Percentiles rank a stretch among this genome's conserved stretches.
Evolutionary conservation across 2,113 vertebrate genomes (phyloP).

Genomic region (Polypterus senegalus): DNA sequence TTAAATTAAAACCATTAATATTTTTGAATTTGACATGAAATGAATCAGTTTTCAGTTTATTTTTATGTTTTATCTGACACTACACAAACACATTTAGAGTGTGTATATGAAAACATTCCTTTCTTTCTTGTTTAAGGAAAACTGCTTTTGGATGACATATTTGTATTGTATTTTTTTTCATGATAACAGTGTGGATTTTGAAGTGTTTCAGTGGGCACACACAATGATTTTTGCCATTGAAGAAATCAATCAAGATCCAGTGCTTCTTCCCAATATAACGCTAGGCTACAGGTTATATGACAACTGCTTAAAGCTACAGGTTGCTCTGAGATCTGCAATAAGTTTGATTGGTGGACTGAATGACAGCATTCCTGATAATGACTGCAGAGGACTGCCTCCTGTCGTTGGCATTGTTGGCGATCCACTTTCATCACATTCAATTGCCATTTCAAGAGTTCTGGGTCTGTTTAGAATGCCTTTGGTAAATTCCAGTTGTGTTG

Average conservation of each 20-base stretch:
- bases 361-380: neutral
- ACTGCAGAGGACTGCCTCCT: neutral
- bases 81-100: too few species aligned
- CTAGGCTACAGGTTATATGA: slow-evolving; percentile 13
- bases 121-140: too few species aligned
- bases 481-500: neutral
- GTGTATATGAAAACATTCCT: too few species aligned
- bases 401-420: slow-evolving; percentile 8
- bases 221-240: slow-evolving; percentile 13
- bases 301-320: slow-evolving; percentile 1
- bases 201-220: slow-evolving; percentile 4
- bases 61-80: too few species aligned
- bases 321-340: slow-evolving; percentile 1
- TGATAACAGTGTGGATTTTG: slow-evolving; percentile 5
- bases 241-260: slow-evolving; percentile 10
- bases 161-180: neutral
- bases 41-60: too few species aligned
- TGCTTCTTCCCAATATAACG: slow-evolving; percentile 7
- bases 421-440: slow-evolving; percentile 3
- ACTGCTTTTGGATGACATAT: too few species aligned
- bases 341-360: neutral
- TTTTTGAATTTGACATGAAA: too few species aligned
- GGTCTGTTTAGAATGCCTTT: slow-evolving; percentile 7
- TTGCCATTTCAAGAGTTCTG: slow-evolving; percentile 1
- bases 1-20: too few species aligned